Conservation (phyloP, 2,113 vertebrate genomes). For the Neopipo cinnamomea region DNA sequence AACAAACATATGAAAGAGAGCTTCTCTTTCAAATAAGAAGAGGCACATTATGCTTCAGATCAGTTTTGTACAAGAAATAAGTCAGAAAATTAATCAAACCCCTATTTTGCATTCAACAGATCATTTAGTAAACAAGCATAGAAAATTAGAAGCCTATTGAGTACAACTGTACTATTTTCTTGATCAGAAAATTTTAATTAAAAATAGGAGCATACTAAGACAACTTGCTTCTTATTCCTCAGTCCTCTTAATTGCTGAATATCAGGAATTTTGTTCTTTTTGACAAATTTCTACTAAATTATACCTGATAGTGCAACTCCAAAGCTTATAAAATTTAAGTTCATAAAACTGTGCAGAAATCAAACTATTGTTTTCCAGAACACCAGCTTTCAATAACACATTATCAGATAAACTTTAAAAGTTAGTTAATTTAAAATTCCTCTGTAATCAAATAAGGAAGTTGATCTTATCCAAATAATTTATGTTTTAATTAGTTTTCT, state of each 20-base stretch:
- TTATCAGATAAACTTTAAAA: not conserved
- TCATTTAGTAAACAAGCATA: constrained; percentile 39
- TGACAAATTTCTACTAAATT: not conserved
- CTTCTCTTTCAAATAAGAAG: not conserved
- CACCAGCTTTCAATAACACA: not conserved
- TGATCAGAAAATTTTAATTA: constrained; percentile 35
- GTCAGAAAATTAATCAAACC: constrained; percentile 14
- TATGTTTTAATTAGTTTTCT: not conserved
- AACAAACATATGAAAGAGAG: not conserved
- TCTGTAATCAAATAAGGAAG: not conserved
- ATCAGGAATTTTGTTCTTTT: not conserved
- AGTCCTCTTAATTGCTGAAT: not conserved
- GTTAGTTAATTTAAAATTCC: not conserved
- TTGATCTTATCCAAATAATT: not conserved
- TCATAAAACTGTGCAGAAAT: not conserved
- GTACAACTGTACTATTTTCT: constrained; percentile 15
- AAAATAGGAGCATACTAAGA: not conserved
- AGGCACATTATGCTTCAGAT: not conserved
- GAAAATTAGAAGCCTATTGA: constrained; percentile 46
- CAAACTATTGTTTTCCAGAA: not conserved
- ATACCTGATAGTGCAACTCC: not conserved
- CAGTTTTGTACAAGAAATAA: not conserved
- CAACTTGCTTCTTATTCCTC: not conserved
- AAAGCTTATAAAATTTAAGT: not conserved
- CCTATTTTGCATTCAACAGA: constrained; percentile 10